Base-by-base conservation (phyloP, 2,113 vertebrate species). In the Cavia aperea region DNA sequence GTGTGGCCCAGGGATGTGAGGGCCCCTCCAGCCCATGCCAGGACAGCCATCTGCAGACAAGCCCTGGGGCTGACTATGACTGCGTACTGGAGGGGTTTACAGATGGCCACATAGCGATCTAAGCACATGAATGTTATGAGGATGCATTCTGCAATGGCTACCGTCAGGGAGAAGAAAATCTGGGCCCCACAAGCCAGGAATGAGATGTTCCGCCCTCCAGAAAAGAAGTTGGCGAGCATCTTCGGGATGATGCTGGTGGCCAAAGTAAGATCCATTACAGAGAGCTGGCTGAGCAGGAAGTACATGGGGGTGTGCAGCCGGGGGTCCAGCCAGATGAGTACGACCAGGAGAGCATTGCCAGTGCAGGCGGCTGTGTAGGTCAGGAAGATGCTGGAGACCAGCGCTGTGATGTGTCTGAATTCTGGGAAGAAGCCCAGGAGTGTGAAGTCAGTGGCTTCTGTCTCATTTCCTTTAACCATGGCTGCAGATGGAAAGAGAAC, bases 71-170 rank as follows among this genome's bases (percentile, higher is more conserved):
- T 94, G 46, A 95, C 90, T 56, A 94, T 58, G 36, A 86, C 54
- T 5, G 68, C 15, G 23, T 95, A 95, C 24, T 12, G 23, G 5
- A 95, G 91, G 23, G 96, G 83, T 9, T 60, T 56, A 12, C 77
- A 79, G 33, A 79, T 79, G 51, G 77, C 51, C 77, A 79, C 51
- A 11, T 79, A 79, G 65, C 73, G 88, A 36, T 95, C 92, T 62
- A 91, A 92, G 39, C 92, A 96, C 92, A 96, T 94, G 65, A 95
- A n/a, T 4, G 81, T 93, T 89, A 95, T 79, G 26, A 95, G 85
- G 60, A 96, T 78, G 36, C 92, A 94, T 60, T 95, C 95, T 31
- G 88, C 92, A 85, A 91, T 91, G 77, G 58, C 94, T 72, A 95
- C 89, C 5, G 43, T 95, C 81, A 96, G 10, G 0, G 92, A 93